Conservation (phyloP, 2,113 vertebrate species). For the Muntiacus muntjak region DNA sequence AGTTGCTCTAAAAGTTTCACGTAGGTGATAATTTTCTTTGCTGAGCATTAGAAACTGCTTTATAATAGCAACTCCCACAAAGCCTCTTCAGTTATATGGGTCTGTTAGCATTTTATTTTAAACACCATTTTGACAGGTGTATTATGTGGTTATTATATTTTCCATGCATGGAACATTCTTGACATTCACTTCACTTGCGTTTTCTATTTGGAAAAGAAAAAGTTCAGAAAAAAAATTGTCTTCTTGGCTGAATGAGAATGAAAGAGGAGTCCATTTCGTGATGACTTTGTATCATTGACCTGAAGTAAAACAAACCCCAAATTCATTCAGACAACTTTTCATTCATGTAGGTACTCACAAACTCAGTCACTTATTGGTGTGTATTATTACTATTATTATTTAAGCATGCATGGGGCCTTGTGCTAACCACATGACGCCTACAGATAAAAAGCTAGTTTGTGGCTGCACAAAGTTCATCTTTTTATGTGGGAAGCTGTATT, state of each 20-base stretch:
- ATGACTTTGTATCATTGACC: conserved; percentile 10
- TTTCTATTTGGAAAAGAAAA: conserved; percentile 51
- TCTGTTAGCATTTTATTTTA: conserved; percentile 69
- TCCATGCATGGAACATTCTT: conserved; percentile 63
- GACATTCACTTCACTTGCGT: conserved; percentile 60
- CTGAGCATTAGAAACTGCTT: conserved; percentile 53
- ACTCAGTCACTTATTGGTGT: neutral
- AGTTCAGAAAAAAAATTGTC: conserved; percentile 39
- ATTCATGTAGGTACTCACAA: neutral
- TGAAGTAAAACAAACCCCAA: conserved; percentile 1
- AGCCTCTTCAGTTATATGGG: conserved; percentile 49
- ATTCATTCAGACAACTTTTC: conserved; percentile 22
- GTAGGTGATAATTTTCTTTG: conserved; percentile 61
- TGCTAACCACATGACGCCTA: neutral
- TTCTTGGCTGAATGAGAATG: conserved; percentile 31
- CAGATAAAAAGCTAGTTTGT: neutral
- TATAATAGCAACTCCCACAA: conserved; percentile 71
- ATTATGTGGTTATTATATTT: conserved; percentile 69
- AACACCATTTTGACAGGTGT: conserved; percentile 66
- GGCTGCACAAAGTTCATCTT: neutral
- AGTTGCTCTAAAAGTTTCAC: conserved; percentile 50
- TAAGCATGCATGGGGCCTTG: neutral
- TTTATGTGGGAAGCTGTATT: neutral
- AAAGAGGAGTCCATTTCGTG: conserved; percentile 34
- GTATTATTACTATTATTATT: neutral